Evolutionary conservation across 2,888 invertebrate species (phyloP).

Genomic region (Morpho deidamia): DNA sequence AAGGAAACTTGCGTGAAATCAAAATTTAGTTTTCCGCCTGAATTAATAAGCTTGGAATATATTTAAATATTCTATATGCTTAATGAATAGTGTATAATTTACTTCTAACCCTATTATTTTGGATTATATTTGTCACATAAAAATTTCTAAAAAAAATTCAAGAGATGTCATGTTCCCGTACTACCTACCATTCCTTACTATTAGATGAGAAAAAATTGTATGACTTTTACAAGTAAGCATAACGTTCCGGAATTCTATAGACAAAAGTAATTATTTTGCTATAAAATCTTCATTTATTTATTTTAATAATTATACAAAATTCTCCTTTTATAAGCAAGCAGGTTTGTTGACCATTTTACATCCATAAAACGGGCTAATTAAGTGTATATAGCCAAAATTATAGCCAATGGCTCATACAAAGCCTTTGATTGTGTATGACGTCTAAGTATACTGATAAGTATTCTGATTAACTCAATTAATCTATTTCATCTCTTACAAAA

Average conservation of each 20-base stretch:
- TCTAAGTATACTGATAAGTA: not conserved
- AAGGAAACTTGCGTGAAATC: conserved; percentile 18
- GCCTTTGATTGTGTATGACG: not conserved
- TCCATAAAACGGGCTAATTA: not conserved
- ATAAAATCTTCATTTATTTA: too few species aligned
- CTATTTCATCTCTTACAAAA: not conserved
- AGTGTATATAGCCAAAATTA: not conserved
- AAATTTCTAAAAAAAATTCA: too few species aligned
- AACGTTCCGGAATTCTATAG: too few species aligned
- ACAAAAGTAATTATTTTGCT: too few species aligned
- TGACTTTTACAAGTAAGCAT: not conserved
- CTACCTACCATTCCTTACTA: too few species aligned
- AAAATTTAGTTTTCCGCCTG: conserved; percentile 10
- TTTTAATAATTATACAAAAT: too few species aligned
- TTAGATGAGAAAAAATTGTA: too few species aligned
- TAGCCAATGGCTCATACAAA: not conserved
- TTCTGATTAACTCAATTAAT: not conserved
- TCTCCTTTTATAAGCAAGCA: too few species aligned
- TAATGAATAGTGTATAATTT: not conserved
- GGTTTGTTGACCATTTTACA: not conserved
- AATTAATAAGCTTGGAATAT: conserved; percentile 14
- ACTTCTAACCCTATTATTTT: not conserved
- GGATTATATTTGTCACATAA: not conserved
- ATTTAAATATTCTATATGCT: not conserved
- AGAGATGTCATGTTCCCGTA: too few species aligned